Base-by-base conservation (phyloP, 2,888 invertebrate genomes). In the Allygus modestus region DNA sequence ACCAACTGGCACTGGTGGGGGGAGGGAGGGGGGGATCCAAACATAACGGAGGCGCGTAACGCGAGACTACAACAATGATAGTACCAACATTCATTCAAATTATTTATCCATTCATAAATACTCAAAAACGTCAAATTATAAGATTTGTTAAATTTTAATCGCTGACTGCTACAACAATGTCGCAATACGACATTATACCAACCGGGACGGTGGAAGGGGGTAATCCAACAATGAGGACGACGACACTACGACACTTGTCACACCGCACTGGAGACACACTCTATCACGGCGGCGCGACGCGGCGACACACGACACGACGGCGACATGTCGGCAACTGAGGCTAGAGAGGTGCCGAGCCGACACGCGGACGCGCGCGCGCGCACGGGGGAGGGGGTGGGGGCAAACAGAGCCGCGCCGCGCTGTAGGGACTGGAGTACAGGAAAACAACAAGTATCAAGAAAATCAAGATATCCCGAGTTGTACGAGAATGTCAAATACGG, bases 251-350 rank as follows among this genome's bases (percentile, higher is more conserved):
- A 54, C 54, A 54, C 37, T 37, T 37, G 37, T 37, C 7, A n/a
- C n/a, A n/a, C n/a, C n/a, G n/a, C n/a, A n/a, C 37, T 46, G 17
- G 46, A 1, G 46, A 46, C 46, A 46, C 46, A 9, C 4, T 1
- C 58, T 2, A 15, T 23, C 51, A 58, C 20, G 11, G 20, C 23
- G 58, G 58, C 58, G 58, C 7, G 20, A 58, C 58, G 58, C 20
- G 23, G 12, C 51, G 51, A 5, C 23, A 58, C 58, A 23, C 58
- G 58, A 2, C 58, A 2, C 15, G 65, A 31, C 65, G 12, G 17
- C 12, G 31, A 26, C 65, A 65, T 65, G 65, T 65, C 65, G 65
- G 65, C 65, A 15, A 65, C 65, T 65, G 58, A 23, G 23, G 58
- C 37, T 7, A 9, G 37, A 37, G 37, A 37, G 37, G 46, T 15